These are phyloP conservation scores for Eupeodes latifasciatus DNA, from an alignment of 2,888 invertebrate genomes.

Conservation along the genomic window DNA sequence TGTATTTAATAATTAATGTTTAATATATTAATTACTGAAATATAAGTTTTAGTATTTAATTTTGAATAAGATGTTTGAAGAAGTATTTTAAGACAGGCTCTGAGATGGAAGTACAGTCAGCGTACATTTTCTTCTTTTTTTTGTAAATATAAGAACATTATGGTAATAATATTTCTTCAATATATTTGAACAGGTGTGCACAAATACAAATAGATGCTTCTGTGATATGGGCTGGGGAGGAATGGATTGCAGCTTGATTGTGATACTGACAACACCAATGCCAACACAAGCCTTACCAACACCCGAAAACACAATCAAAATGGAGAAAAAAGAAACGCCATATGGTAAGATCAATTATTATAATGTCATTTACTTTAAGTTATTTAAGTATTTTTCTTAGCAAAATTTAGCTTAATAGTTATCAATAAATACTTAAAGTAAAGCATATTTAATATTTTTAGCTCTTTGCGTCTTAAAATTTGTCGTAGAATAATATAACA, in stretches of 20 bases:
- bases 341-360: conserved; percentile 89
- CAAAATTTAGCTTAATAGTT: not conserved
- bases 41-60: no score
- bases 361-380: not conserved
- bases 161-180: no score
- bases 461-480: not conserved
- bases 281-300: conserved; percentile 86
- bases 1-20: no score
- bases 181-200: conserved; percentile 89
- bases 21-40: no score
- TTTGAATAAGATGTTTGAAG: no score
- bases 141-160: no score
- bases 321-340: conserved; percentile 96
- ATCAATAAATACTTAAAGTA: not conserved
- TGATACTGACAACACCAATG: conserved; percentile 88
- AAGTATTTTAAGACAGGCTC: no score
- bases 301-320: conserved; percentile 86
- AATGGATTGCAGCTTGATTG: conserved; percentile 92
- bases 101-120: no score
- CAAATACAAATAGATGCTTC: conserved; percentile 95
- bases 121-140: no score
- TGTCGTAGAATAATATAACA: not conserved
- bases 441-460: not conserved
- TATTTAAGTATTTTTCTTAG: not conserved
- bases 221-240: conserved; percentile 95